These are phyloP conservation scores for Idaea aversata DNA, from an alignment of 2,888 invertebrate species.

Conservation along the genomic window DNA sequence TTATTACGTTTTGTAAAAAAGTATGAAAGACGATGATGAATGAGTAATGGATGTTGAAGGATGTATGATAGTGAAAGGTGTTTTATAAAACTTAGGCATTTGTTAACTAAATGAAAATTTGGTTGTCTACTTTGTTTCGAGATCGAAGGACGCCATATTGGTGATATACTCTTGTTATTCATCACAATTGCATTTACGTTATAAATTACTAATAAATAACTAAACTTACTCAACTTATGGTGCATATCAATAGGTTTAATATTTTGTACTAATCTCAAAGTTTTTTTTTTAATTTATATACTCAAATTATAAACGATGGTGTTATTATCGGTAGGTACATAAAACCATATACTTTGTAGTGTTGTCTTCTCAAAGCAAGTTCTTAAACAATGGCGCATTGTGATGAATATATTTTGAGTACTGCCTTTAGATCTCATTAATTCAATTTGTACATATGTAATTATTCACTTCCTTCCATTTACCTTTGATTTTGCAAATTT, in stretches of 20 bases:
- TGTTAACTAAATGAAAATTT: constrained; percentile 64
- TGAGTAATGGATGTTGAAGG: constrained; percentile 45
- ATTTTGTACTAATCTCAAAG: neutral
- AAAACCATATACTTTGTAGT: constrained; percentile 12
- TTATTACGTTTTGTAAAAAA: constrained; percentile 73
- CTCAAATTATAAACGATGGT: too few relatives aligned
- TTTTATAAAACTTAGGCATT: constrained; percentile 70
- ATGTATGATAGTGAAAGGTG: constrained; percentile 59
- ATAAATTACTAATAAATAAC: neutral
- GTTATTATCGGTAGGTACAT: constrained; percentile 7
- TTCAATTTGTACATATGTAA: constrained; percentile 75
- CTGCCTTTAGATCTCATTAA: constrained; percentile 65
- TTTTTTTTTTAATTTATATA: constrained; percentile 1
- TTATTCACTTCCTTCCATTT: constrained; percentile 43
- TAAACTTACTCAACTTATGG: constrained; percentile 15
- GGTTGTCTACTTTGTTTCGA: constrained; percentile 61
- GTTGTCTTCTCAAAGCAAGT: constrained; percentile 1
- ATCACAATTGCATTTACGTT: constrained; percentile 44
- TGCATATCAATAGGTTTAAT: constrained; percentile 7
- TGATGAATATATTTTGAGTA: constrained; percentile 58
- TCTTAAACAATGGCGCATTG: constrained; percentile 23
- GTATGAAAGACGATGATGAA: constrained; percentile 56
- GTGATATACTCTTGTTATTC: constrained; percentile 62
- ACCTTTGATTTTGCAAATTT: neutral
- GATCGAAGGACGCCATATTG: constrained; percentile 76